Percentiles rank a stretch among this genome's conserved stretches.
These are phyloP conservation scores for Temnothorax nylanderi DNA, from an alignment of 1,140 invertebrate species.

Conservation along the genomic window DNA sequence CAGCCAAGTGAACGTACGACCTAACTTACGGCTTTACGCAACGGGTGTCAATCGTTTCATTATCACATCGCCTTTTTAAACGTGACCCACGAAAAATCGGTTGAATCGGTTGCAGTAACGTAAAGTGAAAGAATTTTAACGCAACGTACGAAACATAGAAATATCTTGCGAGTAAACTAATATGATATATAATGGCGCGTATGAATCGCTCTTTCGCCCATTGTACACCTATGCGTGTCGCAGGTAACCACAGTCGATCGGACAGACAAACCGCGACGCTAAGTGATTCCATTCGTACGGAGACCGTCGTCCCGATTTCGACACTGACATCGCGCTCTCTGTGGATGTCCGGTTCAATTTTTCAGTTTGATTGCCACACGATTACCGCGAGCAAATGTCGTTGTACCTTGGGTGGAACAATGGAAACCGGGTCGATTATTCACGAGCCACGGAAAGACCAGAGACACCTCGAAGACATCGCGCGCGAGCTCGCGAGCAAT, in stretches of 20 bases:
- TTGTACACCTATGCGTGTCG: background rate
- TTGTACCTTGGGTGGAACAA: background rate
- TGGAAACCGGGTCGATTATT: constrained; percentile 44
- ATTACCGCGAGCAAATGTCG: constrained; percentile 34
- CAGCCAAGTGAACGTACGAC: background rate
- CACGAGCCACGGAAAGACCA: background rate
- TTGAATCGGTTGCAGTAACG: background rate
- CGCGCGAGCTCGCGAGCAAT: background rate
- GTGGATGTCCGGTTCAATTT: constrained; percentile 50
- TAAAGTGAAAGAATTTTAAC: background rate
- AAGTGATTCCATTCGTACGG: constrained; percentile 34
- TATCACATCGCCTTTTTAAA: background rate
- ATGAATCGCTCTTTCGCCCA: background rate
- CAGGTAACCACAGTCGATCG: background rate
- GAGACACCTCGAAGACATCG: background rate
- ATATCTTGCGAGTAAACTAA: background rate
- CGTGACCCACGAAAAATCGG: background rate
- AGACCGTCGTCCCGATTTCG: constrained; percentile 23
- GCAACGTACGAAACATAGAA: background rate
- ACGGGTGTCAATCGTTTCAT: background rate
- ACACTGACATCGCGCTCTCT: background rate
- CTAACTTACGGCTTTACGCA: background rate
- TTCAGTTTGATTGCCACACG: constrained; percentile 15
- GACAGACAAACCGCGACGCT: background rate
- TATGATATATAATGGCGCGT: background rate